phyloP scores from a whole-genome alignment of 37 sponge, comb jelly and placozoan species.

The Mnemiopsis leidyi region DNA sequence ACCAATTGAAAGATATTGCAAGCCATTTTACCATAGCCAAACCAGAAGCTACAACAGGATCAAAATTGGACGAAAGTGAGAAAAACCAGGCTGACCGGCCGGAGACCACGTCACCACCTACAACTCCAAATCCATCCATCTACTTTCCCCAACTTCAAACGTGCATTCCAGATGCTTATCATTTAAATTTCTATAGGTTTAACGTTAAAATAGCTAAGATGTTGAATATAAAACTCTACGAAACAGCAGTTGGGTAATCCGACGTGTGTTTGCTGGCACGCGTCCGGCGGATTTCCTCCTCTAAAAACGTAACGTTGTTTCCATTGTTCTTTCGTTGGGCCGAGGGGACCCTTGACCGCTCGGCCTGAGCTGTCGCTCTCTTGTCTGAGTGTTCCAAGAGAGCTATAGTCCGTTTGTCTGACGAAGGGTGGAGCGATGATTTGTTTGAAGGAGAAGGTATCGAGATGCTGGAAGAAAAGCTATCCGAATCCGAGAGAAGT shows the following conservation, averaged over 20 bases:
- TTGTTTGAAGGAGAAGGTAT: conserved; percentile 29
- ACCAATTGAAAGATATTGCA: too few relatives aligned
- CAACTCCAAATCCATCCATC: not conserved
- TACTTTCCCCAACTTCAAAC: not conserved
- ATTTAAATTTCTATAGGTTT: not conserved
- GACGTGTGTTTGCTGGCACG: conserved; percentile 44
- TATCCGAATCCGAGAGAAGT: not conserved
- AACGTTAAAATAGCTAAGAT: conserved; percentile 45
- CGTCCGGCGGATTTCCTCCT: conserved; percentile 56
- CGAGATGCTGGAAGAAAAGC: not conserved
- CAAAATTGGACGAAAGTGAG: too few relatives aligned
- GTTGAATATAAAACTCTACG: not conserved
- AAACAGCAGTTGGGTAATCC: conserved; percentile 59
- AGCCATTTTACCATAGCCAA: too few relatives aligned
- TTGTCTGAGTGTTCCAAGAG: conserved; percentile 22
- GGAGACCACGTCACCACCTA: not conserved
- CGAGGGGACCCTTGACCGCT: not conserved
- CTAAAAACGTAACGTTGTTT: conserved; percentile 54
- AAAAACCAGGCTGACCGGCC: not conserved
- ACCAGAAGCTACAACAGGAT: too few relatives aligned
- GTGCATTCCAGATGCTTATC: not conserved
- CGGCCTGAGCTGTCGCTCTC: not conserved
- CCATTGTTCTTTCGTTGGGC: not conserved
- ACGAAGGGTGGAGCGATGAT: not conserved
- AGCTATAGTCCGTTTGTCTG: conserved; percentile 39